Evolutionary conservation across 1,140 invertebrate genomes (phyloP).

Genomic region (Drosophila nigromelanica): DNA sequence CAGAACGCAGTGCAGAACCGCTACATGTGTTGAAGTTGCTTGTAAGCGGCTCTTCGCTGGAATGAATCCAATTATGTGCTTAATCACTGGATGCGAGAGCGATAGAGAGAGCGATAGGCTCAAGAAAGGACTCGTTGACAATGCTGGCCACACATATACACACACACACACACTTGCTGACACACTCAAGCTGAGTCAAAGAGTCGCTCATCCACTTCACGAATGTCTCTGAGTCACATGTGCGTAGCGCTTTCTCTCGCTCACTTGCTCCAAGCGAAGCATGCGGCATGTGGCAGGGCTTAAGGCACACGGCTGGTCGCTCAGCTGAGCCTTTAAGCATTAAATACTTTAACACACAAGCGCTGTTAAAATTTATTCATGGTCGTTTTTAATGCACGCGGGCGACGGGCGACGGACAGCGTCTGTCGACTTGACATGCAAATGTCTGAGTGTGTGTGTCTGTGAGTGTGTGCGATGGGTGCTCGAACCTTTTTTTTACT

Average conservation of each 20-base stretch:
- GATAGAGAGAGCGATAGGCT: slow-evolving; percentile 3
- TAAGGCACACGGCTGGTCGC: slow-evolving; percentile 73
- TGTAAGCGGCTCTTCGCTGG: slow-evolving; percentile 52
- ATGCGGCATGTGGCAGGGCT: slow-evolving; percentile 62
- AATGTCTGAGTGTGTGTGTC: slow-evolving; percentile 62
- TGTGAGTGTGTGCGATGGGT: slow-evolving; percentile 48
- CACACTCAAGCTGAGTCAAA: slow-evolving; percentile 34
- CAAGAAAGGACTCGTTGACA: slow-evolving; percentile 51
- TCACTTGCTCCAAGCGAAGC: slow-evolving; percentile 32
- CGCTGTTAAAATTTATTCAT: slow-evolving; percentile 81
- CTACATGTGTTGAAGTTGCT: slow-evolving; percentile 58
- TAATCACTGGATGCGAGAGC: slow-evolving; percentile 64
- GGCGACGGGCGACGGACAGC: slow-evolving; percentile 20
- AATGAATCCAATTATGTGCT: slow-evolving; percentile 82
- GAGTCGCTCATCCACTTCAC: slow-evolving; percentile 36
- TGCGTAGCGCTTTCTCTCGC: slow-evolving; percentile 48
- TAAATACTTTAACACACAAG: slow-evolving; percentile 82
- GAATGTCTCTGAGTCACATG: slow-evolving; percentile 49
- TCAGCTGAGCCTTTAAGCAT: slow-evolving; percentile 76
- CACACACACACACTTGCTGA: slow-evolving; percentile 32
- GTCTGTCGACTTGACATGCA: slow-evolving; percentile 71
- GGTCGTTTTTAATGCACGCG: slow-evolving; percentile 73
- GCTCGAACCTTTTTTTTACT: slow-evolving; percentile 52
- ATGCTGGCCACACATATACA: slow-evolving; percentile 39
- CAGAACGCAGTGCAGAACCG: slow-evolving; percentile 30